Conservation (phyloP, 2,888 invertebrate species). For the Nebria salina region DNA sequence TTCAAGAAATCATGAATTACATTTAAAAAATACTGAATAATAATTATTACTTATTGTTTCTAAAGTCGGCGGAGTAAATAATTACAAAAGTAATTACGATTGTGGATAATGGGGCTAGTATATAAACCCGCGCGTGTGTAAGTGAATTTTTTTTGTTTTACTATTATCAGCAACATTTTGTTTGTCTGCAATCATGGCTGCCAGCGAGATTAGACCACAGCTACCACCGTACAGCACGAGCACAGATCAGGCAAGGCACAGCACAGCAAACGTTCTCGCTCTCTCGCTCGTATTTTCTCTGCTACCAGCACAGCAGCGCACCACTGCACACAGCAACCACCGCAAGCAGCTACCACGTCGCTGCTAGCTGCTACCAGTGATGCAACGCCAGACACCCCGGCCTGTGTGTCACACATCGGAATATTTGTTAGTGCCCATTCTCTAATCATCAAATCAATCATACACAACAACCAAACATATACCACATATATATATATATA, state of each 20-base stretch:
- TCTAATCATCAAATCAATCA: slow-evolving; percentile 23
- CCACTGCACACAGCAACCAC: slow-evolving; percentile 51
- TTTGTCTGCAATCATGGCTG: slow-evolving; percentile 27
- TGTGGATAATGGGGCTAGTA: not conserved
- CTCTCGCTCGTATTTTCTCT: slow-evolving; percentile 35
- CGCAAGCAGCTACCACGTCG: slow-evolving; percentile 50
- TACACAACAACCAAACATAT: slow-evolving; percentile 3
- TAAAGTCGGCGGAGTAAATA: not conserved
- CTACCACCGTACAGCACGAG: slow-evolving; percentile 17
- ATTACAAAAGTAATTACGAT: not conserved
- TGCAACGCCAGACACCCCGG: slow-evolving; percentile 44
- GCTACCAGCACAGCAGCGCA: slow-evolving; percentile 52
- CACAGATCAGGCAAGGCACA: slow-evolving; percentile 38
- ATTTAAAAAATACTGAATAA: not conserved
- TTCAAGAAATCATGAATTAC: not conserved
- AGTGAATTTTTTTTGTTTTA: not conserved
- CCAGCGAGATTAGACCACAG: slow-evolving; percentile 7
- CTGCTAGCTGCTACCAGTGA: slow-evolving; percentile 61
- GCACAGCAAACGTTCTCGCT: slow-evolving; percentile 41
- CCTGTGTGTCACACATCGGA: slow-evolving; percentile 44
- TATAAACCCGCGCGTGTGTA: not conserved
- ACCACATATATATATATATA: too few species aligned
- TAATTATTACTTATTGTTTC: not conserved
- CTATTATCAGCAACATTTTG: slow-evolving; percentile 17
- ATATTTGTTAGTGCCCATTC: slow-evolving; percentile 39